phyloP scores from a whole-genome alignment of 1,140 invertebrate genomes.

The Orchestia grillus region DNA sequence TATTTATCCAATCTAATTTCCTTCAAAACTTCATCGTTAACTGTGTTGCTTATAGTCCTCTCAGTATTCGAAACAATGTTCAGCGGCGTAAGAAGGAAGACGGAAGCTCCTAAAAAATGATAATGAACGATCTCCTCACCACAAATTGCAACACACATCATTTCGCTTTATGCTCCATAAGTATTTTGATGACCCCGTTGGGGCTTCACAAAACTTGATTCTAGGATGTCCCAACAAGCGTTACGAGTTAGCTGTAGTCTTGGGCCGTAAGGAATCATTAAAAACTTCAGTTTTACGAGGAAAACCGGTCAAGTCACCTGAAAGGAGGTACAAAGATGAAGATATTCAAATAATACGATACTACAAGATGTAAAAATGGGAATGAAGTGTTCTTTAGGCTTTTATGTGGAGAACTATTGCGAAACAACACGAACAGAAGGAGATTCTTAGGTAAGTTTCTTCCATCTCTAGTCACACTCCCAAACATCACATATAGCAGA shows the following conservation, averaged over 20 bases:
- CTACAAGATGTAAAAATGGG: background rate
- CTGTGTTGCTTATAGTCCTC: background rate
- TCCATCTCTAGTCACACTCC: too few species aligned
- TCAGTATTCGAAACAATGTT: background rate
- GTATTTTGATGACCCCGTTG: background rate
- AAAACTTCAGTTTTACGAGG: background rate
- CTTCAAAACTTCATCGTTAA: background rate
- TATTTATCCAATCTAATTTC: background rate
- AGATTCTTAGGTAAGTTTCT: too few species aligned
- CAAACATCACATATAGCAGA: too few species aligned
- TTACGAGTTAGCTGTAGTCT: background rate
- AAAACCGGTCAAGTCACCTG: background rate
- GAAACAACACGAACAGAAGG: too few species aligned
- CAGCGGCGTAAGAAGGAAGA: background rate
- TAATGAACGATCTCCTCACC: background rate
- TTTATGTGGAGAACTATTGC: too few species aligned
- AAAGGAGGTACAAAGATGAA: background rate
- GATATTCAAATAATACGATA: background rate
- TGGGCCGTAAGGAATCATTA: background rate
- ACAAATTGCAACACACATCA: background rate
- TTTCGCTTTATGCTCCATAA: conserved; percentile 8
- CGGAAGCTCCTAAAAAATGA: background rate
- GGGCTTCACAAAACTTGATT: background rate
- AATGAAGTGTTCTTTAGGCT: too few species aligned
- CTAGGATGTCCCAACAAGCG: background rate